Evolutionary conservation across 2,888 invertebrate genomes (phyloP).

Genomic region (Heteropelma amictum): DNA sequence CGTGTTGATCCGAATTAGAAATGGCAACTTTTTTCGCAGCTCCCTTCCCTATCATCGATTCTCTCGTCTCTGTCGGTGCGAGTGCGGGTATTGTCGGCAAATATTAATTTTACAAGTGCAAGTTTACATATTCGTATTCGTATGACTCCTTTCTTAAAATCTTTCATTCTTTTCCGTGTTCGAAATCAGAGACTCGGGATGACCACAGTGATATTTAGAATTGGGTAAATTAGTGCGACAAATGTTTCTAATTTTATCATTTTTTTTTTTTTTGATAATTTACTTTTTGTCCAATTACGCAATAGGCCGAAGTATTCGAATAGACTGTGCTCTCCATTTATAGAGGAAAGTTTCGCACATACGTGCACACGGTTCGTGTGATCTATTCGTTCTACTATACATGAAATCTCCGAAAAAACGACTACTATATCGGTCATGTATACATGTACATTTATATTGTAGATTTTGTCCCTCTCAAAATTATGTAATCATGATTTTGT

Average conservation of each 20-base stretch:
- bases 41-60: too few species aligned
- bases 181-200: too few species aligned
- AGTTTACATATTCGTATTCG: not conserved
- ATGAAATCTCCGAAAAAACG: constrained; percentile 33
- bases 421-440: constrained; percentile 10
- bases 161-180: not conserved
- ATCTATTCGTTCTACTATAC: constrained; percentile 23
- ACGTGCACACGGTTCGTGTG: constrained; percentile 45
- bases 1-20: too few species aligned
- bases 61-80: too few species aligned
- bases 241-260: not conserved
- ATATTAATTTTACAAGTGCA: not conserved
- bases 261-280: not conserved
- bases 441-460: too few species aligned
- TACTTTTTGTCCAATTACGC: constrained; percentile 4
- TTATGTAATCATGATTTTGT: not conserved
- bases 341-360: constrained; percentile 22
- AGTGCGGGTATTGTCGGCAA: not conserved
- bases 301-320: constrained; percentile 44
- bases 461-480: too few species aligned
- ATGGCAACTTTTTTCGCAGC: too few species aligned
- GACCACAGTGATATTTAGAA: not conserved
- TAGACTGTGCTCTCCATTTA: not conserved
- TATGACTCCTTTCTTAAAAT: constrained; percentile 16
- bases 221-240: constrained; percentile 6